Percentiles rank a stretch among this genome's conserved stretches.
Conservation (phyloP, 2,797 vertebrate genomes). For the Crenuchus spilurus region DNA sequence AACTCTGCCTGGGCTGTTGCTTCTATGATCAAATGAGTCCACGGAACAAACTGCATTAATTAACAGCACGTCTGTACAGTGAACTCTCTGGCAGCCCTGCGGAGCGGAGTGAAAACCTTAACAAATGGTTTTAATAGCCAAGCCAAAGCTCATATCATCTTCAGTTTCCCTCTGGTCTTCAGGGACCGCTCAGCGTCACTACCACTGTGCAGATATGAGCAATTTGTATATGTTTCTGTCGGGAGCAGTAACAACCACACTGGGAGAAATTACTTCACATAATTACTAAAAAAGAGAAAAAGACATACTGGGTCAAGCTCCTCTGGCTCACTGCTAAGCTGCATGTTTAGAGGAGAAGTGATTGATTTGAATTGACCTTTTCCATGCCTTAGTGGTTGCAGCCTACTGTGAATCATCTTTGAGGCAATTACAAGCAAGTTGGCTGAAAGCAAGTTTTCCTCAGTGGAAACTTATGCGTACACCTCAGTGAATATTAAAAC, state of each 20-base stretch:
- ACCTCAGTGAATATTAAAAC: conserved; percentile 69
- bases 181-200: conserved; percentile 72
- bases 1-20: conserved; percentile 63
- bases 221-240: conserved; percentile 80
- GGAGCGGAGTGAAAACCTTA: conserved; percentile 75
- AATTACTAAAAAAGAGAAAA: conserved; percentile 79
- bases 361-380: conserved; percentile 66
- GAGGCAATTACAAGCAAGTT: conserved; percentile 72
- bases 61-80: conserved; percentile 70
- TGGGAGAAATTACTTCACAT: conserved; percentile 79
- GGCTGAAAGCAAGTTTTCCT: conserved; percentile 72
- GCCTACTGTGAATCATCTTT: conserved; percentile 64
- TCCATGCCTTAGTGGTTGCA: conserved; percentile 60
- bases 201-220: conserved; percentile 80
- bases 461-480: conserved; percentile 75
- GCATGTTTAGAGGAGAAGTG: conserved; percentile 45
- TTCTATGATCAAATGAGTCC: conserved; percentile 63
- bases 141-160: conserved; percentile 72
- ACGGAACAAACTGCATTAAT: conserved; percentile 76
- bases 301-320: conserved; percentile 67
- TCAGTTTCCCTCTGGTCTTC: conserved; percentile 70
- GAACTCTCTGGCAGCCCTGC: conserved; percentile 68
- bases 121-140: conserved; percentile 84
- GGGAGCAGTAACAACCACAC: conserved; percentile 77
- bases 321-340: conserved; percentile 54